phyloP scores from a whole-genome alignment of 2,797 vertebrate species.

The Lerista edwardsae region DNA sequence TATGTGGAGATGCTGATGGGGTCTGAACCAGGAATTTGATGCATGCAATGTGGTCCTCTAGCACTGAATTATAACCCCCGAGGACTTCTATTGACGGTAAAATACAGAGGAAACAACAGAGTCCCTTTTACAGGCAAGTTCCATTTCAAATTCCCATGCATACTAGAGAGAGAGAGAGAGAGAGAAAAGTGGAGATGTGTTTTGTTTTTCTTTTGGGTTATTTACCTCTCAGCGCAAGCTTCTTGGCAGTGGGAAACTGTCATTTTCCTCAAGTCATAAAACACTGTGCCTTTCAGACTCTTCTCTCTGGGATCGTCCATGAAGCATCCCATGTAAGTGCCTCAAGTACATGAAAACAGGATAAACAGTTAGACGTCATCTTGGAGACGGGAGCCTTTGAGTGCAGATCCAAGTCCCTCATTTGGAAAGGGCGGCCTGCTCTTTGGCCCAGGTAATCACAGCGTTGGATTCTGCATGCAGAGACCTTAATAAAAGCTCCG shows the following conservation, averaged over 20 bases:
- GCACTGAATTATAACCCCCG: too few relatives aligned
- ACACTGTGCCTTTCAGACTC: constrained; percentile 89
- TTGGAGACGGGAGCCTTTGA: fast-evolving
- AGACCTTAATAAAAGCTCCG: background rate
- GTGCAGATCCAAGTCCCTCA: fast-evolving
- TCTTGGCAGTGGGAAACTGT: constrained; percentile 92
- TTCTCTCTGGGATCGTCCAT: constrained; percentile 83
- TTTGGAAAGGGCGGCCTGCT: fast-evolving
- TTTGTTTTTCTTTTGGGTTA: background rate
- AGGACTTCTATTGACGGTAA: too few relatives aligned
- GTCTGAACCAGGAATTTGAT: too few relatives aligned
- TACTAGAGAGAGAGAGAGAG: background rate
- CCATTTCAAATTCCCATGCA: background rate
- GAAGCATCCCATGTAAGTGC: constrained; percentile 92
- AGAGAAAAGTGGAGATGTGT: background rate
- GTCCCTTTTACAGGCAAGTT: background rate
- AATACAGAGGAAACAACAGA: too few relatives aligned
- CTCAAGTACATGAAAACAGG: constrained; percentile 59
- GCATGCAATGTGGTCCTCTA: too few relatives aligned
- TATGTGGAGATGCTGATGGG: too few relatives aligned
- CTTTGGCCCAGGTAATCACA: background rate
- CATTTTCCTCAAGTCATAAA: constrained; percentile 97
- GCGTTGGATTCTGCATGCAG: fast-evolving
- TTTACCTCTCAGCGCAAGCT: constrained; percentile 93
- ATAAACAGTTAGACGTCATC: fast-evolving